Conservation (phyloP, 2,113 vertebrate genomes). For the Chloropsis hardwickii region DNA sequence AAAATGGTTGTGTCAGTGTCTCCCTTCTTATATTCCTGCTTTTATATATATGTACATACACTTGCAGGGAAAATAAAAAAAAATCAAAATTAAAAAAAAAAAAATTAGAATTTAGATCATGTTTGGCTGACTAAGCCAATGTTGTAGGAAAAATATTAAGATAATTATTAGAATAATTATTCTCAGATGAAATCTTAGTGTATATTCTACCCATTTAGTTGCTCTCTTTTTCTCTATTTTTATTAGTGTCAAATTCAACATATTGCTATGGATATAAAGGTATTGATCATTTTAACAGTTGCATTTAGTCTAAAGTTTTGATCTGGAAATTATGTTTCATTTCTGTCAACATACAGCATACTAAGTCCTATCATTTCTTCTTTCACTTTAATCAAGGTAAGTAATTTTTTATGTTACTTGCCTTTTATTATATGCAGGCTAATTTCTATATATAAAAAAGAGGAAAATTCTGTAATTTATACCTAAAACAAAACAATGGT, state of each 20-base stretch:
- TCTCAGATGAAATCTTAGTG: background rate
- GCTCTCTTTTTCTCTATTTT: background rate
- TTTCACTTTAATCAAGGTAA: background rate
- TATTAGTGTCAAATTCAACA: background rate
- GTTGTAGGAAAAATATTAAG: background rate
- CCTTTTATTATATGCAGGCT: background rate
- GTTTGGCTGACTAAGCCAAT: background rate
- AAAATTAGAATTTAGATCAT: background rate
- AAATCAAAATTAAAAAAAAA: background rate
- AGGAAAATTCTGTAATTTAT: background rate
- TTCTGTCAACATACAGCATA: background rate
- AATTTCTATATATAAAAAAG: background rate
- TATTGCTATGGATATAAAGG: background rate
- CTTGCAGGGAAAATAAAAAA: background rate
- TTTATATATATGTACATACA: background rate
- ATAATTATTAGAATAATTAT: background rate
- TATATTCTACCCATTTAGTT: background rate
- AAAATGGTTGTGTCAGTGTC: background rate
- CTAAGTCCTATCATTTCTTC: background rate
- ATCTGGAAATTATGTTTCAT: background rate
- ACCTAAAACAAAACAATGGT: background rate
- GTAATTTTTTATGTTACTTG: background rate
- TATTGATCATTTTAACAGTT: background rate
- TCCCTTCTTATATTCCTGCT: background rate
- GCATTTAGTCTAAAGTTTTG: background rate